Evolutionary conservation across 2,113 vertebrate genomes (phyloP).

Genomic region (Corythornis cristatus): DNA sequence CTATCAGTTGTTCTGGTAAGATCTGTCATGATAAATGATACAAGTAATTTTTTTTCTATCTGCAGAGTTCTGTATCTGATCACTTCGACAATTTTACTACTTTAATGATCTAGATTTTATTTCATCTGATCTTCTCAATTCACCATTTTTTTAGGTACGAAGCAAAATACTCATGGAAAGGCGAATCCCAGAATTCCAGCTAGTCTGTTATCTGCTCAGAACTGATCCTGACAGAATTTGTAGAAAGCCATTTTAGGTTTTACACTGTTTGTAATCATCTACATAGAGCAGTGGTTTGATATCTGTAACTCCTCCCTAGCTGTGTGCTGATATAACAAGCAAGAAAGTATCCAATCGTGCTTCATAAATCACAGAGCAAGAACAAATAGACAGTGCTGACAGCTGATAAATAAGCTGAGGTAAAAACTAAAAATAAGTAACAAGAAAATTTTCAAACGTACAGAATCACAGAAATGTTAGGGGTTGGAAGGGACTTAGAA

Average conservation of each 20-base stretch:
- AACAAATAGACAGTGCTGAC: not conserved
- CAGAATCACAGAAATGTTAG: not conserved
- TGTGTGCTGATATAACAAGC: not conserved
- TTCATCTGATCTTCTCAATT: not conserved
- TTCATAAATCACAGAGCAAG: not conserved
- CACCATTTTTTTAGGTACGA: not conserved
- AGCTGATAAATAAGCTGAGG: not conserved
- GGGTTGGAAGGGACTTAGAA: no score
- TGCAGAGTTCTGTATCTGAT: not conserved
- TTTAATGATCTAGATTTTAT: not conserved
- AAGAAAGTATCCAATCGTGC: not conserved
- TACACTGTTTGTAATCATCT: not conserved
- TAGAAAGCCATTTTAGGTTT: not conserved
- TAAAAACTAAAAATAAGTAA: not conserved
- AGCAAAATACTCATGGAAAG: not conserved
- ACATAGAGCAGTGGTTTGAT: not conserved
- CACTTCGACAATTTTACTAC: not conserved
- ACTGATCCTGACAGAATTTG: not conserved
- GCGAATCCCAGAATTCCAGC: not conserved
- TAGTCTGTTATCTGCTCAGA: not conserved
- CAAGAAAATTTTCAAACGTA: not conserved
- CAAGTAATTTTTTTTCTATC: not conserved
- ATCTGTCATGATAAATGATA: not conserved
- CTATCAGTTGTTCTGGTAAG: not conserved
- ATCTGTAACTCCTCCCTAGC: not conserved